A percentile compares a stretch with the other conserved stretches of the same genome.
Evolutionary conservation across 2,797 vertebrate species (phyloP).

Genomic region (Phataginus tetradactyla): DNA sequence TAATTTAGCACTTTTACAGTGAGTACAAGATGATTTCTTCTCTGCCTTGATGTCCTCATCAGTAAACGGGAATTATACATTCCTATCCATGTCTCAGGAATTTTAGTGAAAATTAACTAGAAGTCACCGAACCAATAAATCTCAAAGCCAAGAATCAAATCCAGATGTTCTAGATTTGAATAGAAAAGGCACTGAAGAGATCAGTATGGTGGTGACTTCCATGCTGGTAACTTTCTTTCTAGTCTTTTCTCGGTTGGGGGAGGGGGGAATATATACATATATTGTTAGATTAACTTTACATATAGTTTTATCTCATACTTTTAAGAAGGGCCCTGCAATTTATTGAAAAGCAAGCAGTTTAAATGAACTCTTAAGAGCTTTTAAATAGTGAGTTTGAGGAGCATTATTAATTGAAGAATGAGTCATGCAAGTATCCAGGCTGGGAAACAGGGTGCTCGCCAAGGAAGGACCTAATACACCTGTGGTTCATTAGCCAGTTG

Average conservation of each 20-base stretch:
- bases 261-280: background rate
- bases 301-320: background rate
- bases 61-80: background rate
- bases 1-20: background rate
- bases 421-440: background rate
- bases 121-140: background rate
- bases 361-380: background rate
- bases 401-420: background rate
- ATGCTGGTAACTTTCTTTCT: background rate
- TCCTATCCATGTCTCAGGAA: background rate
- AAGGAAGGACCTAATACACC: background rate
- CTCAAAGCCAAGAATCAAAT: background rate
- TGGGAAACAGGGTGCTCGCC: background rate
- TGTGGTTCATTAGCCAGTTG: background rate
- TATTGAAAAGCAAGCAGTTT: background rate
- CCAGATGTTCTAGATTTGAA: slow-evolving; percentile 1
- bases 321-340: background rate
- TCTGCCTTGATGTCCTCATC: background rate
- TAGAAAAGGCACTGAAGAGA: background rate
- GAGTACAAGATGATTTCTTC: background rate
- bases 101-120: slow-evolving; percentile 24
- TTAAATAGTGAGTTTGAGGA: slow-evolving; percentile 2
- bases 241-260: background rate
- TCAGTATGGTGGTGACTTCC: background rate
- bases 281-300: background rate